phyloP scores from a whole-genome alignment of 2,797 vertebrate species.

The Ataeniobius toweri region DNA sequence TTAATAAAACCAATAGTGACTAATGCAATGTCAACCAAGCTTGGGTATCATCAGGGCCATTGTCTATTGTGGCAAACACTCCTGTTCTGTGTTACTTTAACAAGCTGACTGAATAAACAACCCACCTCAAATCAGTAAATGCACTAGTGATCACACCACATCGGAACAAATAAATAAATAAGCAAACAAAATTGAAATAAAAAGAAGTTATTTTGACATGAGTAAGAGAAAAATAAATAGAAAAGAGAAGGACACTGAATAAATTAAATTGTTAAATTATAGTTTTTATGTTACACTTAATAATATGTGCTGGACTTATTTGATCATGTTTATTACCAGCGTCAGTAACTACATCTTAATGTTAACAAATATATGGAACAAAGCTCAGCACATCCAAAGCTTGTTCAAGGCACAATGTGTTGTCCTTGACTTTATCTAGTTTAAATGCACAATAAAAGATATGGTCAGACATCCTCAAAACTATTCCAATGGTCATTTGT shows the following conservation, averaged over 20 bases:
- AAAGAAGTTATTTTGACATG: not conserved
- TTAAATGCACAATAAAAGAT: slow-evolving; percentile 5
- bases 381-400: not conserved
- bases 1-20: not conserved
- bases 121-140: not conserved
- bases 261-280: no score
- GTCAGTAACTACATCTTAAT: not conserved
- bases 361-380: not conserved
- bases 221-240: not conserved
- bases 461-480: not conserved
- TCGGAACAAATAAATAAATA: not conserved
- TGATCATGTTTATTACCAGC: not conserved
- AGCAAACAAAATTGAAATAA: not conserved
- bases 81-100: slow-evolving; percentile 1
- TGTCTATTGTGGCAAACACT: not conserved
- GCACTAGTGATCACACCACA: not conserved
- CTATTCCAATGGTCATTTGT: not conserved
- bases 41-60: not conserved
- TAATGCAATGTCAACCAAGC: not conserved
- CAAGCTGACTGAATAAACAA: slow-evolving; percentile 1
- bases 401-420: not conserved
- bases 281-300: not conserved
- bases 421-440: slow-evolving; percentile 30
- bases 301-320: not conserved
- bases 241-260: not conserved